Conservation (phyloP, 2,797 vertebrate genomes). For the Sebastes nivosus region DNA sequence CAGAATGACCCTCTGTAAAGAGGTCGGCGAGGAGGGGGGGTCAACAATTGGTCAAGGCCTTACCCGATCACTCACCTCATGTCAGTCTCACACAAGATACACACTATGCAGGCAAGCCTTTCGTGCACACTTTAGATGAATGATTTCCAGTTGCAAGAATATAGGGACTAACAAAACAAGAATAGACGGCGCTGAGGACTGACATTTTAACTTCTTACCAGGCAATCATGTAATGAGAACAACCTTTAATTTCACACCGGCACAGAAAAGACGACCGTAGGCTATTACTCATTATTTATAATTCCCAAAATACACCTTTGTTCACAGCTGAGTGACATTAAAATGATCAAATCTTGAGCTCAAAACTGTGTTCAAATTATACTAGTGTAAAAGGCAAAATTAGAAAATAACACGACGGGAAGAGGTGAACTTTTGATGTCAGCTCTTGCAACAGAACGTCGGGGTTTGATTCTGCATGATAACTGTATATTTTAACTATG, state of each 20-base stretch:
- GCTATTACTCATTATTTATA: conserved; percentile 17
- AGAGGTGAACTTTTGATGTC: background rate
- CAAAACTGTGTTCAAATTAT: background rate
- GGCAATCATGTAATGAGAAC: background rate
- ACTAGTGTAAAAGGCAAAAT: background rate
- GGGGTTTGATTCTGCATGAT: background rate
- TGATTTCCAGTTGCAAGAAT: background rate
- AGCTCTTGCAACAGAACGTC: background rate
- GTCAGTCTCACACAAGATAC: background rate
- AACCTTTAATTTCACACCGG: conserved; percentile 25
- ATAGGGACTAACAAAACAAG: background rate
- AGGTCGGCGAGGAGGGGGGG: background rate
- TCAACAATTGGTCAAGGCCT: conserved; percentile 29
- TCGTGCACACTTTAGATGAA: background rate
- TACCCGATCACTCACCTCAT: background rate
- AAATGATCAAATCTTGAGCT: background rate
- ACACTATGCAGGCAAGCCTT: background rate
- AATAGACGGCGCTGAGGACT: background rate
- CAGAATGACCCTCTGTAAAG: background rate
- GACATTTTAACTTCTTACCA: background rate
- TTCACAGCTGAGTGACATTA: conserved; percentile 4
- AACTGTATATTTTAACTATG: background rate
- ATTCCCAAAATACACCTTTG: conserved; percentile 2
- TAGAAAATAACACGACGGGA: background rate
- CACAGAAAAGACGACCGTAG: background rate